These are phyloP conservation scores for Paraplagusia blochii DNA, from an alignment of 2,113 vertebrate species.

Conservation along the genomic window DNA sequence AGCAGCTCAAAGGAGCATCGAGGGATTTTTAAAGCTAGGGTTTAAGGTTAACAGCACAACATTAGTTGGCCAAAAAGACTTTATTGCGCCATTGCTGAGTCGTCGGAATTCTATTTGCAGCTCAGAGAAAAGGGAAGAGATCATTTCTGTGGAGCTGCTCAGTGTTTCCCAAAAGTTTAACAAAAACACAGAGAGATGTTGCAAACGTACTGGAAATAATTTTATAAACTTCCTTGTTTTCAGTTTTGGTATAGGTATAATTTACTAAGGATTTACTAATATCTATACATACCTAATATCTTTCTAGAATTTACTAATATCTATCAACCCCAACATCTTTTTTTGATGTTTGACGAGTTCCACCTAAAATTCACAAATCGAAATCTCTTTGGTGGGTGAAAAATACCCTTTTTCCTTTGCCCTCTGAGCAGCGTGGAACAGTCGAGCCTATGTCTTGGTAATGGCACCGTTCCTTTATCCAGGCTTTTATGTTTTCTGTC, in stretches of 20 bases:
- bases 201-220: not conserved
- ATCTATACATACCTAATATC: too few relatives aligned
- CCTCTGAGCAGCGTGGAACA: conserved; percentile 1
- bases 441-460: conserved; percentile 5
- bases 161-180: conserved; percentile 3
- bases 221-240: not conserved
- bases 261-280: too few relatives aligned
- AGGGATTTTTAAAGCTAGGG: conserved; percentile 20
- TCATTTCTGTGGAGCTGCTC: not conserved
- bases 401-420: conserved; percentile 18
- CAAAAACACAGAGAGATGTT: not conserved
- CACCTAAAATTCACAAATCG: conserved; percentile 7
- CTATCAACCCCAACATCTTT: too few relatives aligned
- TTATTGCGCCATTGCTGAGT: conserved; percentile 15
- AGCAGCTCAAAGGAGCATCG: conserved; percentile 43
- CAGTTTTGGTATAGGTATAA: too few relatives aligned
- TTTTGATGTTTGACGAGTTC: conserved; percentile 4
- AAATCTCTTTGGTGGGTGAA: conserved; percentile 26
- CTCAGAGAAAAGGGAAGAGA: not conserved
- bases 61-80: conserved; percentile 9
- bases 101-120: conserved; percentile 15
- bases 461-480: conserved; percentile 11
- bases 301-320: too few relatives aligned
- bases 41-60: conserved; percentile 20
- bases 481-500: conserved; percentile 40